Conservation (phyloP, 1,140 invertebrate genomes). For the Zaprionus tsacasi region DNA sequence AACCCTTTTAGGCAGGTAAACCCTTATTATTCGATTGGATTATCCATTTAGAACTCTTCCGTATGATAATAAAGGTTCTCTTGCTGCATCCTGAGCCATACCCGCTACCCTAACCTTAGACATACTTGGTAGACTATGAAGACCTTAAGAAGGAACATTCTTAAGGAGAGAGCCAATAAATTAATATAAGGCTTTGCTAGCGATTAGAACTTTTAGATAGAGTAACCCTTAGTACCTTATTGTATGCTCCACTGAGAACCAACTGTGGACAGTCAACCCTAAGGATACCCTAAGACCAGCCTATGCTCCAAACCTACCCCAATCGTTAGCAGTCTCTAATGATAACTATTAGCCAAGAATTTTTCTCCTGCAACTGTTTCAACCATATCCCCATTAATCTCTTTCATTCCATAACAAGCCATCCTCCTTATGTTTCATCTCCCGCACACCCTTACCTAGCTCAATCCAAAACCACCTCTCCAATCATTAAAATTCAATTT, state of each 20-base stretch:
- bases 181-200: background rate
- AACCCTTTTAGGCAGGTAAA: too few species aligned
- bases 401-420: background rate
- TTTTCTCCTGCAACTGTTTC: background rate
- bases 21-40: too few species aligned
- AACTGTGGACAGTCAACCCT: too few species aligned
- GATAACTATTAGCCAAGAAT: background rate
- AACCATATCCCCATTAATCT: background rate
- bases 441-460: conserved; percentile 10
- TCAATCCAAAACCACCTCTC: conserved; percentile 23
- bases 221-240: background rate
- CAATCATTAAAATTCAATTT: conserved; percentile 77
- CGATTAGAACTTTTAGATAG: background rate
- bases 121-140: too few species aligned
- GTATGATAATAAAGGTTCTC: too few species aligned
- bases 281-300: too few species aligned
- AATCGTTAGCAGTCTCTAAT: too few species aligned
- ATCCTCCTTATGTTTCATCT: background rate
- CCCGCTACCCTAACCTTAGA: too few species aligned
- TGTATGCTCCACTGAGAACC: background rate
- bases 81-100: too few species aligned
- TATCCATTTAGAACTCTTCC: too few species aligned
- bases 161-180: background rate
- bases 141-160: too few species aligned
- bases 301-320: background rate